These are phyloP conservation scores for Carassius auratus DNA, from an alignment of 2,113 vertebrate species.

Conservation along the genomic window DNA sequence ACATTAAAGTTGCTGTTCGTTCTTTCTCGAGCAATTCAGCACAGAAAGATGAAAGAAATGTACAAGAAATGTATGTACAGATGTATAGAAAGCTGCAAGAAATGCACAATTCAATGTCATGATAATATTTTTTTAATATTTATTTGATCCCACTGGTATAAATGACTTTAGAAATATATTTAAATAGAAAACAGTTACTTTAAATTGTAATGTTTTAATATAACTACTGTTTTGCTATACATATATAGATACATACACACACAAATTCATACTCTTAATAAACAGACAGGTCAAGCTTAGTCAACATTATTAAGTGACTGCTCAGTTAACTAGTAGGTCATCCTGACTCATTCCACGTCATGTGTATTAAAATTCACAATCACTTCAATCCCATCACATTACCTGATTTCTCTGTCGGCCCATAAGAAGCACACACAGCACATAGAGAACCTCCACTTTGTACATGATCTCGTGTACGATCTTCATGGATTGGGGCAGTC, in stretches of 20 bases:
- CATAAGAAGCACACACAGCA: constrained; percentile 96
- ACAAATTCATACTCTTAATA: background rate
- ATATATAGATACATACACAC: too few relatives aligned
- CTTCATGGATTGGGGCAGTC: constrained; percentile 98
- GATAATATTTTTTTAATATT: background rate
- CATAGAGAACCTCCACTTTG: constrained; percentile 96
- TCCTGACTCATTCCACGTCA: background rate
- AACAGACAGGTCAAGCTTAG: background rate
- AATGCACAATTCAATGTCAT: too few relatives aligned
- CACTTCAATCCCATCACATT: constrained; percentile 35
- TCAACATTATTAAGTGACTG: background rate
- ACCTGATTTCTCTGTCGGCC: constrained; percentile 98
- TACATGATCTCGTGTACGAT: constrained; percentile 99
- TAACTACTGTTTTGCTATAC: background rate
- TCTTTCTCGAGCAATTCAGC: too few relatives aligned
- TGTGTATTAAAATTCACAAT: background rate
- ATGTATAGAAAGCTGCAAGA: too few relatives aligned
- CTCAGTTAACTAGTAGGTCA: background rate
- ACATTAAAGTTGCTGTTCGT: too few relatives aligned
- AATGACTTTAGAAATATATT: background rate
- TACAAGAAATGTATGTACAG: too few relatives aligned
- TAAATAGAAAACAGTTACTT: too few relatives aligned
- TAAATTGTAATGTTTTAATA: background rate
- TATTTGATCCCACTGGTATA: background rate
- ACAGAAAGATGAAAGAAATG: too few relatives aligned